Evolutionary conservation across 2,888 invertebrate genomes (phyloP).

Genomic region (Andrena bucephala): DNA sequence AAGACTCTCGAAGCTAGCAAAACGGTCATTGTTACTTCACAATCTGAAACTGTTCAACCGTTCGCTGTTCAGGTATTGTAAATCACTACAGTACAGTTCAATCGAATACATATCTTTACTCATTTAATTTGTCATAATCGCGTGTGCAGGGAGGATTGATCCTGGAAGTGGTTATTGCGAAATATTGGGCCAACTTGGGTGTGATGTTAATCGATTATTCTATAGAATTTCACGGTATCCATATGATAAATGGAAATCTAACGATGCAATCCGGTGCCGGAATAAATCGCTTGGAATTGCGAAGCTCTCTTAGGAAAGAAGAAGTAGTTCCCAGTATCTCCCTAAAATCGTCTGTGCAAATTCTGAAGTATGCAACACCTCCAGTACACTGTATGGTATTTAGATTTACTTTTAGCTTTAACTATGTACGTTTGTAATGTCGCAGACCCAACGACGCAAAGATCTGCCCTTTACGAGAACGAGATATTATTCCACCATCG

Average conservation of each 20-base stretch:
- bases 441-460: slow-evolving; percentile 93
- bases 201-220: slow-evolving; percentile 91
- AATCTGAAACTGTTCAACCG: slow-evolving; percentile 89
- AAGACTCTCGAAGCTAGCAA: slow-evolving; percentile 92
- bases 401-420: neutral
- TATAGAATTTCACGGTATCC: slow-evolving; percentile 93
- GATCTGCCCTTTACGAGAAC: slow-evolving; percentile 90
- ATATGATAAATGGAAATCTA: slow-evolving; percentile 88
- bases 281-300: slow-evolving; percentile 90
- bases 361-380: slow-evolving; percentile 86
- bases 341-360: slow-evolving; percentile 91
- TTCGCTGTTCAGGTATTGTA: slow-evolving; percentile 91
- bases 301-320: slow-evolving; percentile 89
- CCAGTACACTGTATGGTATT: too few relatives aligned
- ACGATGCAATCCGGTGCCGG: slow-evolving; percentile 92
- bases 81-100: slow-evolving; percentile 11
- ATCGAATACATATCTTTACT: neutral
- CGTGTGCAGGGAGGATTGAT: slow-evolving; percentile 89
- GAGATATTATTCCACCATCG: slow-evolving; percentile 95
- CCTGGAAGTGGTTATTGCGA: slow-evolving; percentile 95
- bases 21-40: slow-evolving; percentile 89
- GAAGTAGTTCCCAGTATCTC: slow-evolving; percentile 92
- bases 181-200: slow-evolving; percentile 97
- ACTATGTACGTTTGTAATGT: slow-evolving; percentile 50
- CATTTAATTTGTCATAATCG: slow-evolving; percentile 7